Conservation (phyloP, 2,888 invertebrate species). For the Athalia rosae region DNA sequence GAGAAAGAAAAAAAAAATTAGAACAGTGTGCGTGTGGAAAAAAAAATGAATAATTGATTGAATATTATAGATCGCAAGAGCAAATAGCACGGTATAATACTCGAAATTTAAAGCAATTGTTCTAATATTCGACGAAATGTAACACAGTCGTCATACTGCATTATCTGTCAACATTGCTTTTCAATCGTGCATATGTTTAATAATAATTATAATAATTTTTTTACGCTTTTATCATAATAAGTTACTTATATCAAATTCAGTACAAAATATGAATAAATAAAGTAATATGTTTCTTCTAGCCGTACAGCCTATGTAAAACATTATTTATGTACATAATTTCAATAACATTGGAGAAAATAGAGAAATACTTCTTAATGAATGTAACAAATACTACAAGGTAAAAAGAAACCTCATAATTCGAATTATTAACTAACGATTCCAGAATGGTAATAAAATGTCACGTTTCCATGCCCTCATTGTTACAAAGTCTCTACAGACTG, state of each 20-base stretch:
- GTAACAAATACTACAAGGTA: conserved; percentile 7
- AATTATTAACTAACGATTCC: neutral
- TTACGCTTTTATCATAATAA: conserved; percentile 55
- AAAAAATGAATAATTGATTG: conserved; percentile 1
- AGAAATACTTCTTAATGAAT: conserved; percentile 29
- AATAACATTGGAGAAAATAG: conserved; percentile 7
- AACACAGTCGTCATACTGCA: conserved; percentile 7
- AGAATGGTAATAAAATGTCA: neutral
- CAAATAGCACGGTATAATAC: conserved; percentile 19
- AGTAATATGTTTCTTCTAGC: conserved; percentile 13
- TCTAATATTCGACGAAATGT: neutral
- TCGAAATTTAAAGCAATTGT: neutral
- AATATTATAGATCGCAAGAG: conserved; percentile 1
- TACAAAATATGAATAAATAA: conserved; percentile 61
- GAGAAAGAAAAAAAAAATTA: neutral
- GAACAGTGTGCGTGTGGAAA: neutral
- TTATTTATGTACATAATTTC: conserved; percentile 24
- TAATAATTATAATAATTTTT: conserved; percentile 22
- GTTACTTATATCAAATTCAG: conserved; percentile 54
- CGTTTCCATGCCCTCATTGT: neutral
- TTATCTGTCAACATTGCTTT: conserved; percentile 2
- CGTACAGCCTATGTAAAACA: conserved; percentile 28
- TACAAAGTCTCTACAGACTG: neutral
- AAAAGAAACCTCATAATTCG: neutral
- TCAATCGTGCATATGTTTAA: neutral